Base-by-base conservation (phyloP, 1,140 invertebrate species). In the Eupristina koningsbergeri region DNA sequence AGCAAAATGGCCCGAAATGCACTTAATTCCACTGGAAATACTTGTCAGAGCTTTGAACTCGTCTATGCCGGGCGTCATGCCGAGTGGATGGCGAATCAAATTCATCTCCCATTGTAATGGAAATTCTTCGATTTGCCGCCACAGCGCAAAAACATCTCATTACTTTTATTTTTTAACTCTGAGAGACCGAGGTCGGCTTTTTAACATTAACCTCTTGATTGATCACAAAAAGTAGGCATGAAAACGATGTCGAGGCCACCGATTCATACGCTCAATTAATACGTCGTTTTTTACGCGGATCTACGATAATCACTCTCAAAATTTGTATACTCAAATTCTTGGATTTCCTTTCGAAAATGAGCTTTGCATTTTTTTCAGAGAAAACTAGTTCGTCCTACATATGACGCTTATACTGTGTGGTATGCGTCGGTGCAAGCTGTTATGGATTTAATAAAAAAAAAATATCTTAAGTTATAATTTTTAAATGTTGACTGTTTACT, bases 11-110 rank as follows among this genome's bases (percentile, higher is more conserved):
- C 36, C 34, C 75, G 81, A 80, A 85, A 86, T 86, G 85, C 87
- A 88, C 89, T 91, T 90, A 86, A 89, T 88, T 87, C 89, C 88
- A 90, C 88, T 90, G 81, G 89, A 91, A 88, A 88, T 89, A 80
- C 86, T 86, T 78, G 79, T 58, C 50, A 85, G 90, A 88, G 87
- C 89, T 89, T 90, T 90, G 89, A 91, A 89, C 89, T 58, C 86
- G 77, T 26, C 61, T 71, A 75, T 45, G 34, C 76, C 41, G 22
- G 67, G 79, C 39, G 31, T 74, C 50, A n/a, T 58, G 7, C 29
- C 22, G 53, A 58, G 53, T 17, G 50, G 50, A 13, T 2, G 50
- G 50, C 17, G 50, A 53, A 17, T 53, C 50, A 53, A 53, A 17
- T 53, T 53, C 50, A 53, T 17, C 7, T 17, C 2, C 9, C 50